A percentile compares a stretch with the other conserved stretches of the same genome.
Evolutionary conservation across 2,888 invertebrate genomes (phyloP).

Genomic region (Himalopsyche tibetana): DNA sequence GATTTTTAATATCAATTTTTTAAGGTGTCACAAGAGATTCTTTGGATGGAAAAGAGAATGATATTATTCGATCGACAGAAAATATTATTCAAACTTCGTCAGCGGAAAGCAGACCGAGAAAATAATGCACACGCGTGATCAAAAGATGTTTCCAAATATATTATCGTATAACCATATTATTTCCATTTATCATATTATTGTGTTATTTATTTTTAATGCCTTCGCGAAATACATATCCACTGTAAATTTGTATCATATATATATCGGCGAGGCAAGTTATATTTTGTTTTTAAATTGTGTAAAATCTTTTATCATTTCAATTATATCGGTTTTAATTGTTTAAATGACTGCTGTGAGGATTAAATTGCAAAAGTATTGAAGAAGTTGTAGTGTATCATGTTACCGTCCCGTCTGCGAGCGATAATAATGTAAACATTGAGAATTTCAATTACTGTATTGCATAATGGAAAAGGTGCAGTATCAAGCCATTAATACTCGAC

Average conservation of each 20-base stretch:
- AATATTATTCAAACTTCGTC: no score
- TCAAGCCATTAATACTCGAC: no score
- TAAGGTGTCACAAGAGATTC: no score
- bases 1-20: no score
- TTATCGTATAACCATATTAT: not conserved
- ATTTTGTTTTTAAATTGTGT: not conserved
- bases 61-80: no score
- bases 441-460: no score
- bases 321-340: not conserved
- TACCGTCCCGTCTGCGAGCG: not conserved
- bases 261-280: not conserved
- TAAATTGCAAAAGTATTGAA: not conserved
- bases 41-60: no score
- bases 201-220: constrained; percentile 34
- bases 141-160: constrained; percentile 30
- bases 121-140: not conserved
- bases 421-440: not conserved
- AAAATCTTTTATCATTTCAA: not conserved
- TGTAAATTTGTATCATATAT: constrained; percentile 28
- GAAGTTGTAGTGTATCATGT: not conserved
- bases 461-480: no score
- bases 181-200: not conserved
- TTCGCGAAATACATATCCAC: constrained; percentile 55
- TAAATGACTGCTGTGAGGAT: no score
- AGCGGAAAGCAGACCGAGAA: not conserved